These are phyloP conservation scores for Anomalospiza imberbis DNA, from an alignment of 2,797 vertebrate species.

Conservation along the genomic window DNA sequence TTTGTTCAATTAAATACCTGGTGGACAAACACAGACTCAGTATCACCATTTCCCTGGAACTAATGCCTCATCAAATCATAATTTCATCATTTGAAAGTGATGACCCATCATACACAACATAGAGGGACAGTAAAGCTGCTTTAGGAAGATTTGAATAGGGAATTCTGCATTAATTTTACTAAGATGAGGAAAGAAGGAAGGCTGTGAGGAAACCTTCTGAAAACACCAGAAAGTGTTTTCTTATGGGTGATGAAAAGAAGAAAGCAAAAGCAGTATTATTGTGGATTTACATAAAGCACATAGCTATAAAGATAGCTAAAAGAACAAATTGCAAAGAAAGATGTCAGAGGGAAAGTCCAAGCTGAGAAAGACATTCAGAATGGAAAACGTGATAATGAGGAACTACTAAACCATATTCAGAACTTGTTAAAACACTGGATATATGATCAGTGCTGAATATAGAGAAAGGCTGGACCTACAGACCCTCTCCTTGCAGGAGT, in stretches of 20 bases:
- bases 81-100: neutral
- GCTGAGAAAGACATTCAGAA: neutral
- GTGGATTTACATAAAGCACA: neutral
- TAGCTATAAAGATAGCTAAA: neutral
- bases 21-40: neutral
- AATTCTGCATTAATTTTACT: neutral
- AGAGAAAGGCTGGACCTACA: neutral
- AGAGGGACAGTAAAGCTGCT: neutral
- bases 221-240: neutral
- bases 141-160: neutral
- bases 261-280: neutral
- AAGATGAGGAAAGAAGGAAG: neutral
- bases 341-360: neutral
- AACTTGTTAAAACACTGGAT: neutral
- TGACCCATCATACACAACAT: neutral
- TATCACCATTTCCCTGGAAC: neutral
- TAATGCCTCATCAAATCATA: neutral
- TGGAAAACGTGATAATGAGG: neutral
- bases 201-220: neutral
- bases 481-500: neutral
- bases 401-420: neutral
- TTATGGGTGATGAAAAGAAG: neutral
- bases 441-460: neutral
- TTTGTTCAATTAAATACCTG: neutral
- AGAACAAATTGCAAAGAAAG: neutral